phyloP scores from a whole-genome alignment of 2,797 vertebrate genomes.

The Coranthus polyacanthus region DNA sequence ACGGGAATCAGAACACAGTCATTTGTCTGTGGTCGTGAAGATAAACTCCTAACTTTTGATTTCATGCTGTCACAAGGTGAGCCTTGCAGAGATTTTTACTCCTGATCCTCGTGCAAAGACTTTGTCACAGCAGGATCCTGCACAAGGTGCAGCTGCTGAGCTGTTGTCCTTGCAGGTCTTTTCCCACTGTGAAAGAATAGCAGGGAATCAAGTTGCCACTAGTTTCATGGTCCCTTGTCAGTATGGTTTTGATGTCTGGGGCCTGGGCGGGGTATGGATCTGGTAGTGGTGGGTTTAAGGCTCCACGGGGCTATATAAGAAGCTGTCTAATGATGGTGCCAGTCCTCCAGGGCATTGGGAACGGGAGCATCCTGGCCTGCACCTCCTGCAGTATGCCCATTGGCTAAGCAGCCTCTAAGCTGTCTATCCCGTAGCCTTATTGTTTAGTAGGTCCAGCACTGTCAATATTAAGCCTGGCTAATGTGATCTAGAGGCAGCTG shows the following conservation, averaged over 20 bases:
- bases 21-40: background rate
- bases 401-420: slow-evolving; percentile 83
- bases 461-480: slow-evolving; percentile 90
- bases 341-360: slow-evolving; percentile 86
- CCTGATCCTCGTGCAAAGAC: slow-evolving; percentile 27
- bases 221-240: slow-evolving; percentile 80
- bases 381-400: slow-evolving; percentile 83
- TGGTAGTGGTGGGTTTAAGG: slow-evolving; percentile 73
- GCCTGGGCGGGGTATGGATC: slow-evolving; percentile 66
- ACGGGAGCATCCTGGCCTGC: slow-evolving; percentile 81
- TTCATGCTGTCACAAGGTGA: slow-evolving; percentile 32
- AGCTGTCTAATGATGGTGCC: slow-evolving; percentile 82
- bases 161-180: slow-evolving; percentile 43
- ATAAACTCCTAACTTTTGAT: slow-evolving; percentile 13
- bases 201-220: slow-evolving; percentile 80
- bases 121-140: slow-evolving; percentile 45
- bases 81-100: slow-evolving; percentile 15
- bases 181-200: slow-evolving; percentile 58
- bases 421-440: slow-evolving; percentile 82
- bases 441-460: slow-evolving; percentile 83
- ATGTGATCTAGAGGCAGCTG: slow-evolving; percentile 90
- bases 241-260: slow-evolving; percentile 74
- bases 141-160: slow-evolving; percentile 64
- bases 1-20: background rate
- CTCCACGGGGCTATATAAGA: slow-evolving; percentile 73